Evolutionary conservation across 92 coral and sea anemone species (phyloP).

Genomic region (Siderastrea siderea): DNA sequence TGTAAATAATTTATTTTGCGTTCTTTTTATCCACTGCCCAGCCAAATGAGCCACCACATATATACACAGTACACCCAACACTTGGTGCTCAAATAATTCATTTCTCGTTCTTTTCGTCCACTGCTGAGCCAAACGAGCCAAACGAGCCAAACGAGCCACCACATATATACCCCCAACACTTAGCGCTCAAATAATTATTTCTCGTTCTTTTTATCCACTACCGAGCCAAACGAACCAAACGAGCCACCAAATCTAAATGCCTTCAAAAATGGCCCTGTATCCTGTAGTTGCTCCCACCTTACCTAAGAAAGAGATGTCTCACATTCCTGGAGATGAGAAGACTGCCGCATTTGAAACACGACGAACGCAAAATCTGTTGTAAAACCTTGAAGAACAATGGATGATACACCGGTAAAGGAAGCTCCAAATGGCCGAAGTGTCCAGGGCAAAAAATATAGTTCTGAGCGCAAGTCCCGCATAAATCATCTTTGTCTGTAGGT

Average conservation of each 20-base stretch:
- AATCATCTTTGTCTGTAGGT: constrained; percentile 94
- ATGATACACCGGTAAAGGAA: constrained; percentile 95
- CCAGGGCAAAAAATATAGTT: constrained; percentile 93
- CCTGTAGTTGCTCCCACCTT: not conserved
- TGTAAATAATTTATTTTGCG: no score
- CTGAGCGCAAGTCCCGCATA: constrained; percentile 96
- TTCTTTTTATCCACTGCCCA: no score
- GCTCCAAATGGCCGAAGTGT: constrained; percentile 94
- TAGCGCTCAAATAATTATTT: no score
- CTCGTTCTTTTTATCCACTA: no score
- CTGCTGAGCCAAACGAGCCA: no score
- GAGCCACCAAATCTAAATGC: not conserved
- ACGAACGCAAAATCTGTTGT: constrained; percentile 76
- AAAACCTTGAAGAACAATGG: constrained; percentile 91
- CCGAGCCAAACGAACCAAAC: no score
- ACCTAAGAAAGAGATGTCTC: constrained; percentile 83
- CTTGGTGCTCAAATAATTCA: no score
- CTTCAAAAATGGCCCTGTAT: not conserved
- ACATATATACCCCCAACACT: no score
- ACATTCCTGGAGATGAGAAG: constrained; percentile 69
- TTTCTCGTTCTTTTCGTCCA: no score
- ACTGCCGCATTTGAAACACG: constrained; percentile 91
- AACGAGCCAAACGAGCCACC: no score
- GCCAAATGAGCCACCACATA: no score
- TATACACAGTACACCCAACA: no score